Percentiles rank a stretch among this genome's conserved stretches.
Conservation (phyloP, 2,797 vertebrate species). For the Oryzias dopingdopingensis region DNA sequence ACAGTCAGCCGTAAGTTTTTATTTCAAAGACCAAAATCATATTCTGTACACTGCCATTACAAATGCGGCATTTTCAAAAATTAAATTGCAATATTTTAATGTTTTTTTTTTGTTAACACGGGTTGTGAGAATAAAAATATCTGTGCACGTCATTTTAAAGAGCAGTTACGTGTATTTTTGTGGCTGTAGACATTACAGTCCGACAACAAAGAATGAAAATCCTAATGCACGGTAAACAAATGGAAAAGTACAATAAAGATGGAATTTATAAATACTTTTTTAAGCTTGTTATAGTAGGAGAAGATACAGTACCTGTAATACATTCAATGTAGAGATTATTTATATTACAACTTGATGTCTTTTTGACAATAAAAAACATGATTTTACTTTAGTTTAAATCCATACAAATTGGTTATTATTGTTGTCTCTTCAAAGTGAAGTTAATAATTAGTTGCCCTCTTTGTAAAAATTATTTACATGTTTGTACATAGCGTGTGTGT, state of each 20-base stretch:
- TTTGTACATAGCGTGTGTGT: conserved; percentile 15
- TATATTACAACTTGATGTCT: conserved; percentile 3
- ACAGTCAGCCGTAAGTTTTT: conserved; percentile 48
- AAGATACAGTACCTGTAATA: neutral
- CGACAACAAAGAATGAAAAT: conserved; percentile 5
- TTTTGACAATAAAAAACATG: conserved; percentile 38
- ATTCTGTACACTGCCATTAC: conserved; percentile 12
- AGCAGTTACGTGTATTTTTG: conserved; percentile 12
- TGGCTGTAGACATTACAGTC: conserved; percentile 22
- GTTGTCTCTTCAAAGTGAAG: conserved; percentile 21
- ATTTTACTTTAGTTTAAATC: conserved; percentile 34
- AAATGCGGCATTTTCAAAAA: conserved; percentile 16
- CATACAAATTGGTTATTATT: conserved; percentile 22
- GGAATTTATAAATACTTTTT: conserved; percentile 10
- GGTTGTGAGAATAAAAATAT: conserved; percentile 10
- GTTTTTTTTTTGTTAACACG: conserved; percentile 9
- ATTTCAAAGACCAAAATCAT: conserved; percentile 21
- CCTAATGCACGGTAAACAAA: conserved; percentile 11
- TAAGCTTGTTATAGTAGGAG: conserved; percentile 5
- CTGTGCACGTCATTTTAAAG: conserved; percentile 26
- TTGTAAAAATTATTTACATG: conserved; percentile 52
- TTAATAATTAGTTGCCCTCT: conserved; percentile 19
- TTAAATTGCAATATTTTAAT: neutral
- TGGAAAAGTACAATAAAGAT: conserved; percentile 8
- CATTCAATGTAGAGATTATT: too few relatives aligned